These are phyloP conservation scores for Hydrozoanthus tunicans DNA, from an alignment of 64 coral and sea anemone genomes.

Conservation along the genomic window DNA sequence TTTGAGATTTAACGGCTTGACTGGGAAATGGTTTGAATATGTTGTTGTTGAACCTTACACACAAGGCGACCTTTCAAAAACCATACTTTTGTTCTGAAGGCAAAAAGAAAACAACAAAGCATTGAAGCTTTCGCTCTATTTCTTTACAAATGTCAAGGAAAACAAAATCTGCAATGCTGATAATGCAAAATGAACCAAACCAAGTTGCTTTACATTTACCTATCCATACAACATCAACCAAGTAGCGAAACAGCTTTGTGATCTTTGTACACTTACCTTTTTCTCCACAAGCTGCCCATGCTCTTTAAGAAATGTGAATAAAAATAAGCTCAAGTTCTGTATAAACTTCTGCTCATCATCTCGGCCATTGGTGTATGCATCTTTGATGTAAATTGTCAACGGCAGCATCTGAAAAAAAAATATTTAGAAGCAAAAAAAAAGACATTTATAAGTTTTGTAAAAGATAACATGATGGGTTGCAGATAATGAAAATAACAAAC, in stretches of 20 bases:
- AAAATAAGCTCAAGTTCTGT: constrained; percentile 97
- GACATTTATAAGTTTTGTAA: background rate
- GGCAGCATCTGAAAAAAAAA: constrained; percentile 83
- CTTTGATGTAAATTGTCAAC: constrained; percentile 96
- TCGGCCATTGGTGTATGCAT: constrained; percentile 96
- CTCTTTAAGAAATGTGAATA: constrained; percentile 96
- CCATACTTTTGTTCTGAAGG: too few species aligned
- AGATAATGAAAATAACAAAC: too few species aligned
- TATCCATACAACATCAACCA: background rate
- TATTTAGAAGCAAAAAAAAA: background rate
- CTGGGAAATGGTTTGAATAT: too few species aligned
- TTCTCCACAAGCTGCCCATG: constrained; percentile 94
- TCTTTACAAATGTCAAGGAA: too few species aligned
- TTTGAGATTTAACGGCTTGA: too few species aligned
- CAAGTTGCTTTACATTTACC: too few species aligned
- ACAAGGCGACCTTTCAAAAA: too few species aligned
- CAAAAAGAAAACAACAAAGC: too few species aligned
- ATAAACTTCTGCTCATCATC: constrained; percentile 99
- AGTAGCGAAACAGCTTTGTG: background rate
- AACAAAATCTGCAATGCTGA: too few species aligned
- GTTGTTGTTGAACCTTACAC: too few species aligned
- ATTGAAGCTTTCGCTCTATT: too few species aligned
- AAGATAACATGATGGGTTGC: background rate
- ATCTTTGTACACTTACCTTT: constrained; percentile 59
- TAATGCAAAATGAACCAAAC: too few species aligned